Evolutionary conservation across 2,888 invertebrate species (phyloP), one percentile per base, ranked within the genome.

Genomic region (Pterobdella sp.): DNA sequence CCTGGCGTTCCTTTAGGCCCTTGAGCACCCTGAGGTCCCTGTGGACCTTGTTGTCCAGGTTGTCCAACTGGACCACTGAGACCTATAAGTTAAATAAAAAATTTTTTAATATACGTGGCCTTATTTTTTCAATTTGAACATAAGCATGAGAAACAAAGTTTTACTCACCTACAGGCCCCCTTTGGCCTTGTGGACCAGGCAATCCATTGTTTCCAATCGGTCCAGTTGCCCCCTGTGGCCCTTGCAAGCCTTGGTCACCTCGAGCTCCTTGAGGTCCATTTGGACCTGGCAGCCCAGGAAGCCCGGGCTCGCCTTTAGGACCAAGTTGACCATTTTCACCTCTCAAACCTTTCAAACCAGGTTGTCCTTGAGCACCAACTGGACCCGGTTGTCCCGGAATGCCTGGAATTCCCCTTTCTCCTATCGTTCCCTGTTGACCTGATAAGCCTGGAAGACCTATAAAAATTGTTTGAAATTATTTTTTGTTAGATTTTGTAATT

Each of bases 41-140:
- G 36, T 52, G 72, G 69, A 60, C 77, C 77, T 60, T 71, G 60
- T 35, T 32, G 65, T 56, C 75, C 75, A 63, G 42, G 52, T 52
- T 42, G 73, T 49, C 74, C 74, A 49, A 37, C 26, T 36, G 66
- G 67, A 52, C 74, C 74, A 26, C 31, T 32, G 26, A n/a, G n/a
- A 14, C 73, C 73, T 56, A 36, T 0, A 29, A 31, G 49, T 42
- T 42, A 18, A 7, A 42, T 42, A 42, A 14, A 14, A 14, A 42
- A 42, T 18, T 14, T 42, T 18, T 18, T 7, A 42, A 42, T 42
- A 42, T 7, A 22, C 49, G 22, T 22, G 22, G 7, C 22, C 22
- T 42, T 42, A 42, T 42, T 42, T 42, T 42, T 14, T 42, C 22
- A 7, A 42, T 42, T 42, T 42, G 49, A 42, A 42, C 49, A 42